Evolutionary conservation across 2,113 vertebrate genomes (phyloP), one percentile per base, ranked within the genome.

Genomic region (Scortum barcoo): DNA sequence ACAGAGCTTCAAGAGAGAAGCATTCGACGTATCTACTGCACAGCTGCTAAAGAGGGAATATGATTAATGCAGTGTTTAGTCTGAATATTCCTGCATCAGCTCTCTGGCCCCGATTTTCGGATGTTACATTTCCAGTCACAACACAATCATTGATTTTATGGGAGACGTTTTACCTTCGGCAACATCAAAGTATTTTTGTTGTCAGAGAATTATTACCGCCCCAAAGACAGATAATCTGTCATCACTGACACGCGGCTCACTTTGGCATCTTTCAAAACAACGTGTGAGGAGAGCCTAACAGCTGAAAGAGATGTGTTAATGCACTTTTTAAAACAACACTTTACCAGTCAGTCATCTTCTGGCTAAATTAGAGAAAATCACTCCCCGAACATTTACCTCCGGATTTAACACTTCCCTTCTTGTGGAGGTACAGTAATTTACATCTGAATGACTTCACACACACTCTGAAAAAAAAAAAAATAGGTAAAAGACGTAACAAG

Each of bases 291-390:
- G 28, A 65, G 33, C 53, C 42, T n/a, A 72, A 44, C 19, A 76
- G 67, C 60, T 82, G 63, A 73, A 70, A 83, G 57, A 26, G 26
- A 5, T 24, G 24, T 40, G 40, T 60, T 72, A 70, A 57, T 72
- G 68, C 42, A 24, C 51, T 8, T 76, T 76, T 57, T 38, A 30
- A 80, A 65, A 65, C 46, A 77, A 48, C 58, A 40, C 12, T 72
- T 46, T 10, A 22, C 10, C 30, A 71, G 30, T 42, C 53, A 60
- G 72, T 50, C n/a, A 53, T 68, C 60, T 42, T 69, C 19, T 24
- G 44, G 48, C 30, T 71, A 68, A 72, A 87, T 84, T 71, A 67
- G 9, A 54, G 36, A 57, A 73, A 88, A 82, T 84, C 1, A 75
- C 53, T 61, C 61, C 24, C 44, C 42, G 66, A 75, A 75, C 30